phyloP scores from a whole-genome alignment of 2,113 vertebrate species.

The Chaetorhynchus papuensis region DNA sequence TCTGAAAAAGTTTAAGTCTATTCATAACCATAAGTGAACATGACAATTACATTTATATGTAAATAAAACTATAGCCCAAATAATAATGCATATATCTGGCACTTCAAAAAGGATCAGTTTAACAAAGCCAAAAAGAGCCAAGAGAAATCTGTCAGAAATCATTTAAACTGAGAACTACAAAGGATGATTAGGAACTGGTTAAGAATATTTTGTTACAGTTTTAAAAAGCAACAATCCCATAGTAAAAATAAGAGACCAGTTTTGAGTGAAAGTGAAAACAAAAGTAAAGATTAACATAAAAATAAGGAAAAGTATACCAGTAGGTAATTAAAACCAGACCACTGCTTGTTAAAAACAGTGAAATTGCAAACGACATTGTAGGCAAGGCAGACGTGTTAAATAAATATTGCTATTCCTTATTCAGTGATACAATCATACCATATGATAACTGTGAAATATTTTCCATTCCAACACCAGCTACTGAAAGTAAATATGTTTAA shows the following conservation, averaged over 20 bases:
- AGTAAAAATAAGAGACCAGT: not conserved
- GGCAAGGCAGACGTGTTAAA: not conserved
- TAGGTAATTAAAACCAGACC: not conserved
- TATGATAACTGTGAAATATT: conserved; percentile 1
- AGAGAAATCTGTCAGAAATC: not conserved
- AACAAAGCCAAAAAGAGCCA: not conserved
- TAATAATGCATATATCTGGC: not conserved
- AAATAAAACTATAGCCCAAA: not conserved
- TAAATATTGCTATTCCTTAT: conserved; percentile 1
- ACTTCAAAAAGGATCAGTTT: not conserved
- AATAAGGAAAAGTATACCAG: not conserved
- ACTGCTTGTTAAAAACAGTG: not conserved
- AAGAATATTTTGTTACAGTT: not conserved
- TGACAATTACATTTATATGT: not conserved
- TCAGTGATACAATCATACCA: not conserved
- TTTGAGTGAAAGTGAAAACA: not conserved
- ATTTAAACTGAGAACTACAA: not conserved
- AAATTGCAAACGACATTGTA: not conserved
- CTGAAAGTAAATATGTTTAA: conserved; percentile 30
- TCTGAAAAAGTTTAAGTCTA: not conserved
- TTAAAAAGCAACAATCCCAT: not conserved
- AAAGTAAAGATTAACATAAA: not conserved
- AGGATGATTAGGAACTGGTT: not conserved
- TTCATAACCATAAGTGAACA: not conserved
- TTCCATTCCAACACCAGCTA: conserved; percentile 5